Conservation (phyloP, 2,113 vertebrate species). For the Campylomormyrus numenius region DNA sequence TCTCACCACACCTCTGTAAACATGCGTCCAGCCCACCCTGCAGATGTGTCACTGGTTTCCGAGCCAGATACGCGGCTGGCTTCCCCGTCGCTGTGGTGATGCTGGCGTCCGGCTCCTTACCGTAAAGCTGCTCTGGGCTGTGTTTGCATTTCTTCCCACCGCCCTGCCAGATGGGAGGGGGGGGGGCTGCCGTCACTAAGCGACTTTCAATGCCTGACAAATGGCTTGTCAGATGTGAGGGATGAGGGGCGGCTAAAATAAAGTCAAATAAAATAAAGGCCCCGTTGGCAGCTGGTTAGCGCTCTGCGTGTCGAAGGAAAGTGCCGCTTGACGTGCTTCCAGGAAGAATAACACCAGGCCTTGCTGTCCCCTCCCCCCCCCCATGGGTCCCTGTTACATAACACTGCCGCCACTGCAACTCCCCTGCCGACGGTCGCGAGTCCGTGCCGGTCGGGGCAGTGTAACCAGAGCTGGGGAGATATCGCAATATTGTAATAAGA, state of each 20-base stretch:
- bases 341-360: not conserved
- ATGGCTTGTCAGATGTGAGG: not conserved
- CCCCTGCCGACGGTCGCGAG: not conserved
- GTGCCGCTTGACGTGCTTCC: not conserved
- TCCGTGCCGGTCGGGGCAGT: not conserved
- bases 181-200: not conserved
- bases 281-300: not conserved
- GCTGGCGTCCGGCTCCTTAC: not conserved
- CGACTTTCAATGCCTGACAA: not conserved
- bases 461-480: too few relatives aligned
- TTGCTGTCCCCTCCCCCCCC: not conserved
- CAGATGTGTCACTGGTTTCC: not conserved
- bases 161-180: not conserved
- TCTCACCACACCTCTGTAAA: not conserved
- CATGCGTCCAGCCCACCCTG: not conserved
- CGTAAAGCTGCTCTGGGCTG: not conserved
- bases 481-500: too few relatives aligned
- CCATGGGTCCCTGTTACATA: not conserved
- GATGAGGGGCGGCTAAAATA: not conserved
- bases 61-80: not conserved
- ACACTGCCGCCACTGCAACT: not conserved
- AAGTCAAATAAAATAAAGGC: not conserved
- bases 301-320: not conserved
- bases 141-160: not conserved
- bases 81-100: not conserved